A percentile compares a stretch with the other conserved stretches of the same genome.
These are phyloP conservation scores for Tanaodytes sp. DNA, from an alignment of 2,888 invertebrate species.

Conservation along the genomic window DNA sequence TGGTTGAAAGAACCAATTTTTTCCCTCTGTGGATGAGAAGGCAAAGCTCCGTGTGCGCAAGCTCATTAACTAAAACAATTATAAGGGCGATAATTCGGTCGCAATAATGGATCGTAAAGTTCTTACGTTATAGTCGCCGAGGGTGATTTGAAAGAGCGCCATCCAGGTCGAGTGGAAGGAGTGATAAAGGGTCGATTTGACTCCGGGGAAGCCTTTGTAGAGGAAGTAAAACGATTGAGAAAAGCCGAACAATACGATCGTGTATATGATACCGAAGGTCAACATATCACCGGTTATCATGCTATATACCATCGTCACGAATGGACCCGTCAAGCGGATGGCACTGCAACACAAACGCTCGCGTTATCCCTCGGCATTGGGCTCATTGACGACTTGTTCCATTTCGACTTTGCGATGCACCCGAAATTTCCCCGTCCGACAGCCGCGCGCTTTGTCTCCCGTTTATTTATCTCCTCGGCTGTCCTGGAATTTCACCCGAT, in stretches of 20 bases:
- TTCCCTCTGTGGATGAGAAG: no score
- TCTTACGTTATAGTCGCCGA: constrained; percentile 97
- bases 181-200: constrained; percentile 85
- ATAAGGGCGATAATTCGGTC: constrained; percentile 37
- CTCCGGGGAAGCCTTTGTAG: constrained; percentile 90
- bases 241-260: constrained; percentile 94
- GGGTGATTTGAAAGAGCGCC: constrained; percentile 96
- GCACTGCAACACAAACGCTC: constrained; percentile 77
- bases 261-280: constrained; percentile 97
- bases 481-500: background rate
- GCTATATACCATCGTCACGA: constrained; percentile 99
- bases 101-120: constrained; percentile 46
- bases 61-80: constrained; percentile 29
- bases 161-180: constrained; percentile 95
- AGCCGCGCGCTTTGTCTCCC: background rate
- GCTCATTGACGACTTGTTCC: constrained; percentile 12
- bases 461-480: constrained; percentile 8
- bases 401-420: constrained; percentile 1
- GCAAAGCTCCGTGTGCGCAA: no score
- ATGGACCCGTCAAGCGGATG: constrained; percentile 95
- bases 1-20: no score
- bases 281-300: constrained; percentile 99
- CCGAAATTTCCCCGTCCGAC: constrained; percentile 21
- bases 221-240: constrained; percentile 96
- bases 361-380: constrained; percentile 16